Base-by-base conservation (phyloP, 2,888 invertebrate genomes). In the Scaptomyza parva region DNA sequence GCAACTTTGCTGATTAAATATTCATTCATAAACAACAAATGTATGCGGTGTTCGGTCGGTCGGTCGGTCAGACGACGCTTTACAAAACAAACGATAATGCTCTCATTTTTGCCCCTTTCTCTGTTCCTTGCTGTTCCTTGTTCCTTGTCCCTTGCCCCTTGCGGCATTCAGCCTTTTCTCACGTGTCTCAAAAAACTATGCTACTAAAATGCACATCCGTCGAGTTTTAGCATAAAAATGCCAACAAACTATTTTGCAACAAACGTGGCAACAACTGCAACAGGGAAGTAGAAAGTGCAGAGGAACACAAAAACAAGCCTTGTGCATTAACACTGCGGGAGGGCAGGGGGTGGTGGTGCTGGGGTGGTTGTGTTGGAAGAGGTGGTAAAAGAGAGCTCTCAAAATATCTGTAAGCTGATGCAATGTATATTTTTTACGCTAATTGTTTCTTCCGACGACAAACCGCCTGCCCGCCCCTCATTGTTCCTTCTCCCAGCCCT, bases 371-470 rank as follows among this genome's bases (percentile, higher is more conserved):
- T 1, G 57, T 17, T 4, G 33, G 5, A 28, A 45, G 11, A 1
- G 17, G 45, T 8, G 18, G 18, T 41, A 51, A 17, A 12, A 11
- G 20, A 9, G 9, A 11, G 18, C 47, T 60, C 47, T 55, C 41
- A 57, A 67, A 65, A 67, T 70, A 66, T 70, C 79, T 75, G 62
- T 68, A 66, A 84, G 71, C 69, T 75, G 69, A 66, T 74, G 76
- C 71, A 67, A 58, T 61, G 66, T 47, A 51, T 68, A 69, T 86
- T 89, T 85, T 90, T 91, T 88, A 90, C 88, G 89, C 89, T 90
- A 91, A 90, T 91, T 90, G 91, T 89, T 88, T 89, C 76, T 86
- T 76, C 70, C 81, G 65, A 60, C 55, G 69, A 66, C 59, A 64
- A 30, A 20, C 9, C 5, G 20, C 24, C 12, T 22, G 18, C 30